Conservation (phyloP, 2,113 vertebrate species). For the Sisor rabdophorus region DNA sequence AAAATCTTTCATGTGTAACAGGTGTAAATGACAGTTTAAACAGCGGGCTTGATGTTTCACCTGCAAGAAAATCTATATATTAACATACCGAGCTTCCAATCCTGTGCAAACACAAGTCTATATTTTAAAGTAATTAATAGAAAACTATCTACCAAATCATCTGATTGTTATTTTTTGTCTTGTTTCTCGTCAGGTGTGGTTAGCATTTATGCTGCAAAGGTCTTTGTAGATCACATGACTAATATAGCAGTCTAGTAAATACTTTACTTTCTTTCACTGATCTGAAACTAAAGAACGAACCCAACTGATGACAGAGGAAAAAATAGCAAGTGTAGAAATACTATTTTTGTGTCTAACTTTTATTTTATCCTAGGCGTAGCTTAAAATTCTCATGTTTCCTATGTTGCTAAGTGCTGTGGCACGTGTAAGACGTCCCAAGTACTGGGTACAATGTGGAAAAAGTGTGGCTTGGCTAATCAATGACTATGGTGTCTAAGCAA, state of each 20-base stretch:
- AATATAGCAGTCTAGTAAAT: neutral
- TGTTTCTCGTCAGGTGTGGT: neutral
- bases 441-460: conserved; percentile 24
- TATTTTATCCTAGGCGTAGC: neutral
- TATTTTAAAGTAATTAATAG: neutral
- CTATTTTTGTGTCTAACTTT: neutral
- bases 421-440: conserved; percentile 21
- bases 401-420: conserved; percentile 3
- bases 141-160: neutral
- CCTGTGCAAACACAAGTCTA: neutral
- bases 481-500: conserved; percentile 27
- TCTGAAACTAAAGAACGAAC: neutral
- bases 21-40: conserved; percentile 23
- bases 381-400: neutral
- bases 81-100: neutral
- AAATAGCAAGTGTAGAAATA: too few relatives aligned
- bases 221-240: neutral
- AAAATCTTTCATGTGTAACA: neutral
- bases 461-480: conserved; percentile 10
- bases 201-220: neutral
- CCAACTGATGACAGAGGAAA: neutral
- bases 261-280: neutral
- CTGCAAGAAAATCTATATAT: neutral
- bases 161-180: neutral
- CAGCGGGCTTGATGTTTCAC: neutral